Conservation (phyloP, 92 coral and sea anemone genomes). For the Montipora capitata region DNA sequence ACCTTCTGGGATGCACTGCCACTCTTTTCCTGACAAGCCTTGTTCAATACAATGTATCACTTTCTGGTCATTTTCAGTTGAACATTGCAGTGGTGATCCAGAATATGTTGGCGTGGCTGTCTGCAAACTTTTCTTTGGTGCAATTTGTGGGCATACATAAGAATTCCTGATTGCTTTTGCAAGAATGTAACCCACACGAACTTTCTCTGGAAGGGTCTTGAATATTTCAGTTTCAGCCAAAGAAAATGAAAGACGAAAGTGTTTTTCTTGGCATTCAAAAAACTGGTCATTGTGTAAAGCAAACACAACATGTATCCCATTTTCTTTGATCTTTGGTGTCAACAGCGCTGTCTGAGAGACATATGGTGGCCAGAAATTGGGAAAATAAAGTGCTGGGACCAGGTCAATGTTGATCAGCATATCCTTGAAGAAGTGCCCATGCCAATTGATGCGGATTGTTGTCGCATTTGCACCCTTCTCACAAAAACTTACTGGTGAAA, state of each 20-base stretch:
- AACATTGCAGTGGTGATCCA: background rate
- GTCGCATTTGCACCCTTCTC: conserved; percentile 25
- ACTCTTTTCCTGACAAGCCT: background rate
- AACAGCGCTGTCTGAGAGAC: conserved; percentile 37
- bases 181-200: conserved; percentile 30
- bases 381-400: conserved; percentile 49
- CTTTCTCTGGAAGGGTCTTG: conserved; percentile 33
- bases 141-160: conserved; percentile 37
- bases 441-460: conserved; percentile 36
- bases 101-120: background rate
- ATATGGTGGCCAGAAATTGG: conserved; percentile 38
- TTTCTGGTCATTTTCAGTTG: background rate
- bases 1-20: background rate
- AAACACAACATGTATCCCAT: conserved; percentile 41
- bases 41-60: background rate
- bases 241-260: conserved; percentile 53
- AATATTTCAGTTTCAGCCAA: conserved; percentile 39
- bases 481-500: conserved; percentile 33
- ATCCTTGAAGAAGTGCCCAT: conserved; percentile 38
- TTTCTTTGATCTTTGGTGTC: conserved; percentile 5
- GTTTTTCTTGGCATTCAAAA: conserved; percentile 28
- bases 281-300: conserved; percentile 22
- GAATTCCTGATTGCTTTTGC: conserved; percentile 46
- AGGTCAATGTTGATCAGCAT: conserved; percentile 27
- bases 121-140: background rate